These are phyloP conservation scores for Microtus oregoni DNA, from an alignment of 2,113 vertebrate species.

Conservation along the genomic window DNA sequence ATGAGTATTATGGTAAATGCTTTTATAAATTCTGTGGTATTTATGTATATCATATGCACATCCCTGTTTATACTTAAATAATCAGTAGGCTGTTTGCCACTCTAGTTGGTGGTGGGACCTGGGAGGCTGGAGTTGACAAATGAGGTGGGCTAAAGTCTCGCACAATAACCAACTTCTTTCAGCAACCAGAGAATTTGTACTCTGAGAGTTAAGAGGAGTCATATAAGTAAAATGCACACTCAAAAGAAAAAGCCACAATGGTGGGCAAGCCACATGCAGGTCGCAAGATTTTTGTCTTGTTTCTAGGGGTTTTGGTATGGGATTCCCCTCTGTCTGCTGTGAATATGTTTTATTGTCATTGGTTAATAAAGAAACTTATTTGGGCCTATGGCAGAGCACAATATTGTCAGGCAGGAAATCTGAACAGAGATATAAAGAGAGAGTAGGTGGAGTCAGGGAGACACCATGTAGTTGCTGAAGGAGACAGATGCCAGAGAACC, in stretches of 20 bases:
- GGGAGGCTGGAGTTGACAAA: not conserved
- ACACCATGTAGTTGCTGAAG: no score
- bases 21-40: not conserved
- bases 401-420: no score
- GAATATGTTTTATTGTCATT: no score
- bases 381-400: no score
- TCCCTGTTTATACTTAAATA: not conserved
- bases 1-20: not conserved
- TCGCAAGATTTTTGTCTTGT: not conserved
- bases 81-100: not conserved
- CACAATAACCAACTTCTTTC: not conserved
- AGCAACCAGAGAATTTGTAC: not conserved
- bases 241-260: no score
- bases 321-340: no score
- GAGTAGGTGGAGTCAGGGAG: no score
- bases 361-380: no score
- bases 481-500: no score
- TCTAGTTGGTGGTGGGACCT: not conserved
- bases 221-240: not conserved
- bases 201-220: not conserved
- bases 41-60: not conserved
- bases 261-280: not conserved
- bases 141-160: not conserved
- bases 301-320: not conserved
- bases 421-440: no score